Evolutionary conservation across 2,113 vertebrate species (phyloP), one percentile per base, ranked within the genome.

Genomic region (Charadrius vociferus): DNA sequence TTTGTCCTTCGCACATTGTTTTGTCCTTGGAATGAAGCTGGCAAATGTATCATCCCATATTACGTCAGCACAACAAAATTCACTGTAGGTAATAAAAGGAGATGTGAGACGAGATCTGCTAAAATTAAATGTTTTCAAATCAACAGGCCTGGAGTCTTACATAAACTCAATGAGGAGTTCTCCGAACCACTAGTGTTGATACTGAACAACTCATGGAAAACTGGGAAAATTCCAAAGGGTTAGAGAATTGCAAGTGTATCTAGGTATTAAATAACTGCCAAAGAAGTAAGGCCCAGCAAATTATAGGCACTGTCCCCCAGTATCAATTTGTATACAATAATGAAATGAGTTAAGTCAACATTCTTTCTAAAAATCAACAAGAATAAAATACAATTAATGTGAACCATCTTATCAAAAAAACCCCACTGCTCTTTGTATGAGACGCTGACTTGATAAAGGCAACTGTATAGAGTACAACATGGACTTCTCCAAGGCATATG

Each of bases 111-210:
- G 53, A 93, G 93, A 88, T 90, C 95, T 97, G 94, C 95, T 97
- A 97, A 95, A 97, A 97, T 95, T 97, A 94, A 95, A 97, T 97
- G 96, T 97, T 97, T 97, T 97, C 81, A 92, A 95, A 97, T 97
- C 97, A 96, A 93, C 96, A 97, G 92, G 95, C 95, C 95, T 96
- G 95, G 94, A 97, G 95, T 95, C 95, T 97, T 96, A 95, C 77
- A 97, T 96, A 97, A 97, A 97, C 95, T 92, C 88, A 79, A 81
- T 56, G 87, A 96, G 96, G 94, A 96, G 88, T 96, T 96, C 95
- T 97, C 94, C 58, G 89, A 96, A 87, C 66, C 91, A 89, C 83
- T 92, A 36, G 73, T 97, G 95, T 95, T 97, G 97, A 97, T 95
- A 94, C 93, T 95, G 93, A 97, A 66, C 93, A 95, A 97, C 94